Base-by-base conservation (phyloP, 1,140 invertebrate species). In the Proctacanthus coquilletti region DNA sequence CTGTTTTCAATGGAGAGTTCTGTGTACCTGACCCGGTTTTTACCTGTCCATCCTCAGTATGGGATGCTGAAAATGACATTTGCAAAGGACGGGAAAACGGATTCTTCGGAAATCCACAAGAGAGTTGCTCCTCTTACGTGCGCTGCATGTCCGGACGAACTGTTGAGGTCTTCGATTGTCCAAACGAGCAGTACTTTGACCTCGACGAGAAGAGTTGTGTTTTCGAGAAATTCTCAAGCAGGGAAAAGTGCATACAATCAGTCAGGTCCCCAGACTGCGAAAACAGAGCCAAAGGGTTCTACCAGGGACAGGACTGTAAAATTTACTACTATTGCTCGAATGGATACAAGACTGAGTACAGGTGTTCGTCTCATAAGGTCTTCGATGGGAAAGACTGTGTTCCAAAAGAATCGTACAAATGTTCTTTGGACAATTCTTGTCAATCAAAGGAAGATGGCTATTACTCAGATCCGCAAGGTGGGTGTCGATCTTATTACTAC, bases 401-500 rank as follows among this genome's bases (percentile, higher is more conserved):
- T 20, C 44, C 46, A 5, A 42, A 43, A 11, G 41, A 46, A 9
- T 45, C 44, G 4, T 65, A 65, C 41, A 42, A 58, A 18, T 69
- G 66, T 39, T 64, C 66, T 9, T 62, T 54, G 34, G 42, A 59
- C n/a, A 61, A 63, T n/a, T 50, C 46, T 18, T 66, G 68, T 42
- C 55, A 59, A 31, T 56, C 60, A 2, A 62, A 65, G 18, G 33
- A 57, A 5, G 67, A 74, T 47, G 72, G 72, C 0, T 68, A 68
- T 31, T 74, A 72, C 47, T 62, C 64, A 3, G 66, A 73, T 32
- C 52, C 53, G 5, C 61, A 61, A 19, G 63, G 66, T 0, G 68
- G 63, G 3, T 76, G 73, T 45, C 61, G 66, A 10, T 66, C 65
- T 10, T 75, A 73, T 51, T 73, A 67, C 45, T 64, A 64, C 41